Conservation (phyloP, 2,113 vertebrate genomes). For the mouse (Mus musculus) region GRCm39 chr3:27853501-27854000, state of each 20-base stretch:
- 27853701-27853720: not conserved
- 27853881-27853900: constrained; percentile 42
- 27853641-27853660: not conserved
- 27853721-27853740: not conserved
- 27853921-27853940: constrained; percentile 80
- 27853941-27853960: constrained; percentile 69
- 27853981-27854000: constrained; percentile 17
- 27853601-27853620: not conserved
- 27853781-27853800: not conserved
- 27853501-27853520: not conserved
- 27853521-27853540: not conserved
- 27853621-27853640: not conserved
- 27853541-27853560: not conserved
- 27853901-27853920: constrained; percentile 75
- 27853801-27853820: not conserved
- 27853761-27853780: not conserved
- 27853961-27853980: constrained; percentile 78
- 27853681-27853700: not conserved
- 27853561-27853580: not conserved
- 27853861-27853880: constrained; percentile 42
- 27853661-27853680: not conserved
- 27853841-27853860: not conserved
- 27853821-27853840: not conserved
- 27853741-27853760: not conserved
- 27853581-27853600: not conserved